A percentile compares a stretch with the other conserved stretches of the same genome.
These are phyloP conservation scores for Siderastrea siderea DNA, from an alignment of 92 coral and sea anemone species.

Conservation along the genomic window DNA sequence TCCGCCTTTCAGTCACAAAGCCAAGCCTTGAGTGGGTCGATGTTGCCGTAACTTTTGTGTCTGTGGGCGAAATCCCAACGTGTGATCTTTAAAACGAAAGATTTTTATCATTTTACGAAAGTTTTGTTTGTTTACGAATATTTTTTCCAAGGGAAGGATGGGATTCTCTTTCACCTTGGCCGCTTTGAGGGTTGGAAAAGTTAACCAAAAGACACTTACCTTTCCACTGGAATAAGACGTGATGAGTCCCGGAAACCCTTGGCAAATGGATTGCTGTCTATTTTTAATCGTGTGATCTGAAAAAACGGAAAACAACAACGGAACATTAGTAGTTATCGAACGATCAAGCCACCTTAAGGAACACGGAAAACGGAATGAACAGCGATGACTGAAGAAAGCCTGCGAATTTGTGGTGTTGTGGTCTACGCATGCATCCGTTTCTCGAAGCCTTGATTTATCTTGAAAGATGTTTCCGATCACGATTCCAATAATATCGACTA, in stretches of 20 bases:
- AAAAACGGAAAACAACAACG: constrained; percentile 32
- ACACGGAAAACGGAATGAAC: constrained; percentile 6
- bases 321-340: constrained; percentile 13
- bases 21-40: too few relatives aligned
- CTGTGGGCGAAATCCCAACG: too few relatives aligned
- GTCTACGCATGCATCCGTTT: constrained; percentile 4
- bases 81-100: too few relatives aligned
- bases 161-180: too few relatives aligned
- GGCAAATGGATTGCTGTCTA: constrained; percentile 98
- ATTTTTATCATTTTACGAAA: too few relatives aligned
- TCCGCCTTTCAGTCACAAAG: too few relatives aligned
- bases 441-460: not conserved
- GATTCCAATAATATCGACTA: not conserved
- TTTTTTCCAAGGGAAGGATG: too few relatives aligned
- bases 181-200: too few relatives aligned
- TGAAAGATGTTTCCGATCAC: constrained; percentile 16
- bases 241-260: constrained; percentile 97
- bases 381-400: constrained; percentile 4
- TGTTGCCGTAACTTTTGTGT: too few relatives aligned
- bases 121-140: too few relatives aligned
- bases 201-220: constrained; percentile 57
- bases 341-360: not conserved
- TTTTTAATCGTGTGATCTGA: constrained; percentile 96
- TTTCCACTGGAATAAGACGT: constrained; percentile 87
- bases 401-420: not conserved